These are phyloP conservation scores for Drosophila kepulauana DNA, from an alignment of 1,140 invertebrate genomes.

Conservation along the genomic window DNA sequence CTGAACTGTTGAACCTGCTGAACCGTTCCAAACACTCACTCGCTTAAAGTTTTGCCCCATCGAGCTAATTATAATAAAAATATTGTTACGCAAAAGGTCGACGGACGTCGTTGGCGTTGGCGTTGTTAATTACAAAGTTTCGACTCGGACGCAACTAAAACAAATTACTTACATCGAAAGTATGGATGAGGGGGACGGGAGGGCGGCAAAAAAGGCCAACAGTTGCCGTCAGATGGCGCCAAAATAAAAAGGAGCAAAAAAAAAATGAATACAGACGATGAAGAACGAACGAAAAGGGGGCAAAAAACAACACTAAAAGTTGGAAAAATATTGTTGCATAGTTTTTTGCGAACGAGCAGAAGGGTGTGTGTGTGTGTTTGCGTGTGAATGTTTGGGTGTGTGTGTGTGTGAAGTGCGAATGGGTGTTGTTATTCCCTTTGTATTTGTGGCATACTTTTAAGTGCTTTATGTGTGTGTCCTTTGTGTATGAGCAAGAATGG, in stretches of 20 bases:
- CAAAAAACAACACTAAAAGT: slow-evolving; percentile 34
- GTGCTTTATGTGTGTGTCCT: slow-evolving; percentile 7
- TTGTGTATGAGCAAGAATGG: background rate
- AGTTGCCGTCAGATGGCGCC: slow-evolving; percentile 31
- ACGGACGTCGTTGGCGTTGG: slow-evolving; percentile 38
- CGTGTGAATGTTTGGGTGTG: background rate
- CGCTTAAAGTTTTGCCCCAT: slow-evolving; percentile 23
- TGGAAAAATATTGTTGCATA: slow-evolving; percentile 44
- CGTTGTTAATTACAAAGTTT: slow-evolving; percentile 57
- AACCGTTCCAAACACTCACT: slow-evolving; percentile 17
- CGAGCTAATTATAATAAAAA: slow-evolving; percentile 53
- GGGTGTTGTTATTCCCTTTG: slow-evolving; percentile 11
- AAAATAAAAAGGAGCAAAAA: slow-evolving; percentile 7
- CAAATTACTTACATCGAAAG: slow-evolving; percentile 41
- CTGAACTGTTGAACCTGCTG: slow-evolving; percentile 28
- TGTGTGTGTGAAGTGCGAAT: slow-evolving; percentile 6
- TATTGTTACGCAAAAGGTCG: slow-evolving; percentile 50
- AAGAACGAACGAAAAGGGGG: too few species aligned
- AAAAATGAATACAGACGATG: background rate
- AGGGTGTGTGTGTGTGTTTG: background rate
- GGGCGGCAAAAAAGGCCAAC: background rate
- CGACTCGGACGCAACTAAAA: slow-evolving; percentile 51
- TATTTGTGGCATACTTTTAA: slow-evolving; percentile 25
- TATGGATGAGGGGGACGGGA: background rate
- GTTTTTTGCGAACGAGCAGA: slow-evolving; percentile 24